These are phyloP conservation scores for Stegastes partitus DNA, from an alignment of 2,113 vertebrate genomes.

Conservation along the genomic window DNA sequence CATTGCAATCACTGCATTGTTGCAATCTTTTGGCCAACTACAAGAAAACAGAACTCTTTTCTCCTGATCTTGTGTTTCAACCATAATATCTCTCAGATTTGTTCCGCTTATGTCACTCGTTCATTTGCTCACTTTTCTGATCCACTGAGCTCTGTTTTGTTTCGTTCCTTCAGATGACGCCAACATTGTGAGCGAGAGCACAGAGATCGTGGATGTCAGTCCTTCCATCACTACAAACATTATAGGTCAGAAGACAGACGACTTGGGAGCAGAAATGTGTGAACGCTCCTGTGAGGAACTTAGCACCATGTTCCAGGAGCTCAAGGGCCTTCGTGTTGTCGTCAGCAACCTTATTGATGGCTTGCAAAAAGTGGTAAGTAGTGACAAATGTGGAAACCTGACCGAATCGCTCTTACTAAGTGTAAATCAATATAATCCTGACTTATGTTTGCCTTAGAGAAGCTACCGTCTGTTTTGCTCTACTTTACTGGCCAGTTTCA, in stretches of 20 bases:
- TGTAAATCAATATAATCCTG: slow-evolving; percentile 24
- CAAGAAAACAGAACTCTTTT: slow-evolving; percentile 62
- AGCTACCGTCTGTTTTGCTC: slow-evolving; percentile 23
- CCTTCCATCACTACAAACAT: slow-evolving; percentile 87
- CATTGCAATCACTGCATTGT: slow-evolving; percentile 52
- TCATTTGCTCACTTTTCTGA: slow-evolving; percentile 13
- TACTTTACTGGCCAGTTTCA: not conserved
- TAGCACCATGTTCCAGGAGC: slow-evolving; percentile 92
- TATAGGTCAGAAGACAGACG: slow-evolving; percentile 85
- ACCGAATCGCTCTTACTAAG: not conserved
- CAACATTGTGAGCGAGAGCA: slow-evolving; percentile 89
- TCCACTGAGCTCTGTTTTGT: slow-evolving; percentile 12
- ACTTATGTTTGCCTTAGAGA: slow-evolving; percentile 44
- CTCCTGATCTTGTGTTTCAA: slow-evolving; percentile 48
- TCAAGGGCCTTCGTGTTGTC: slow-evolving; percentile 90
- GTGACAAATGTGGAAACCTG: not conserved
- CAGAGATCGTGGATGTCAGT: slow-evolving; percentile 89
- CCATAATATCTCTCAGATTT: slow-evolving; percentile 38
- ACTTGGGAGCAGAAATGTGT: slow-evolving; percentile 86
- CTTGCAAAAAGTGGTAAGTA: slow-evolving; percentile 92
- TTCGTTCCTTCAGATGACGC: slow-evolving; percentile 84
- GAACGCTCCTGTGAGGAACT: slow-evolving; percentile 96
- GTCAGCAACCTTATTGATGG: slow-evolving; percentile 94
- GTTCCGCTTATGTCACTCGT: slow-evolving; percentile 35
- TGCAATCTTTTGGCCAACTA: slow-evolving; percentile 38